Base-by-base conservation (phyloP, 1,140 invertebrate genomes). In the Meteorus sp. region DNA sequence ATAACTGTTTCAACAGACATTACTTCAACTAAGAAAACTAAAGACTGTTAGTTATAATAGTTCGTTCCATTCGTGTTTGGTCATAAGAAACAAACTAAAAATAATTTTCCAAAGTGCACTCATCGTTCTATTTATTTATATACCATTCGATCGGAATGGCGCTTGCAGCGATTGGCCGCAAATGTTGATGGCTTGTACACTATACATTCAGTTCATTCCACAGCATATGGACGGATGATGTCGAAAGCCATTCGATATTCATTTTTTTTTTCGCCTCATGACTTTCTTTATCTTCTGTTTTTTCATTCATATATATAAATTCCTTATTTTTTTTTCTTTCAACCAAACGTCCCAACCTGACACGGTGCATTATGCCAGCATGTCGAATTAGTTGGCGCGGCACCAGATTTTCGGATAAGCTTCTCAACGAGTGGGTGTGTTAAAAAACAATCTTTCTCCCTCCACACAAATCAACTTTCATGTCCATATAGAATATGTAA, bases 401-500 rank as follows among this genome's bases (percentile, higher is more conserved):
- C 29, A 29, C 45, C 56, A 58, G 56, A 58, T 58, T 58, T 58
- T 31, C 23, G 25, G 47, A 58, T 56, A 56, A 48, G 55, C 44
- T 33, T 25, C 15, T 22, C 9, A 48, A 19, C 25, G 55, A n/a
- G 55, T 57, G 44, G 55, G 45, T 27, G 55, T 35, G 25, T 48
- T 39, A 47, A 22, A 48, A 17, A 20, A 47, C 15, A n/a, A n/a
- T n/a, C n/a, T n/a, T n/a, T n/a, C n/a, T n/a, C n/a, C n/a, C n/a
- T n/a, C n/a, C n/a, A n/a, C n/a, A n/a, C n/a, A n/a, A n/a, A n/a
- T n/a, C n/a, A n/a, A n/a, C n/a, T n/a, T n/a, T n/a, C n/a, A n/a
- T n/a, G n/a, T n/a, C n/a, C n/a, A n/a, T n/a, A n/a, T n/a, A n/a
- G n/a, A n/a, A n/a, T n/a, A n/a, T n/a, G n/a, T n/a, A n/a, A n/a